phyloP scores from a whole-genome alignment of 2,113 vertebrate species.

The Crotalus helleri region DNA sequence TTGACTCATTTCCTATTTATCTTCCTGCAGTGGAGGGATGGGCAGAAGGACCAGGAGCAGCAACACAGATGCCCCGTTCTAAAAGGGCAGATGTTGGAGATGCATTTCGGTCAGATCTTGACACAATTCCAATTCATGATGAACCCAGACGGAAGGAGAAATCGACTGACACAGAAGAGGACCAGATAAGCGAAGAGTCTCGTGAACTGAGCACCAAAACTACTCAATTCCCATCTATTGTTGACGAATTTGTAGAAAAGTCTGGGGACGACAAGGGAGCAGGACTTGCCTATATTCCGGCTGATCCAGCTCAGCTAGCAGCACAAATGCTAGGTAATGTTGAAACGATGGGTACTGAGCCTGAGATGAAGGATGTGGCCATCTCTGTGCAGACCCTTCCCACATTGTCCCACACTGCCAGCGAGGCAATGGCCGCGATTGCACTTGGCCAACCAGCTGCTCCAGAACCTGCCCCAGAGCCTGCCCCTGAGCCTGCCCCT shows the following conservation, averaged over 20 bases:
- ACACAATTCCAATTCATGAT: not conserved
- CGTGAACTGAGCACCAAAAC: constrained; percentile 39
- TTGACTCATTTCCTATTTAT: not conserved
- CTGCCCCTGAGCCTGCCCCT: not conserved
- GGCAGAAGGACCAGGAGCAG: constrained; percentile 42
- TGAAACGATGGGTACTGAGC: constrained; percentile 36
- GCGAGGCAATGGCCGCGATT: constrained; percentile 6
- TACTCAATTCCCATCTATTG: constrained; percentile 49
- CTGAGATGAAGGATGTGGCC: constrained; percentile 66
- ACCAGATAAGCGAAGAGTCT: constrained; percentile 34
- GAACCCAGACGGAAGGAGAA: constrained; percentile 49
- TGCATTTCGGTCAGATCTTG: not conserved
- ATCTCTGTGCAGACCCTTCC: constrained; percentile 53
- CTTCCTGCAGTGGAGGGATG: constrained; percentile 55
- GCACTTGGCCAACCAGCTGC: not conserved
- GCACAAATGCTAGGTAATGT: constrained; percentile 60
- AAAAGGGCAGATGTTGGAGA: constrained; percentile 44
- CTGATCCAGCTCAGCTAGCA: constrained; percentile 62
- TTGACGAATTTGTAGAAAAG: not conserved
- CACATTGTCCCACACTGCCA: constrained; percentile 6
- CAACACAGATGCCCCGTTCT: not conserved
- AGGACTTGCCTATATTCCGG: constrained; percentile 54
- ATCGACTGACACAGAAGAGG: constrained; percentile 58
- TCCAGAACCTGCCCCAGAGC: not conserved
- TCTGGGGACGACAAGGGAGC: constrained; percentile 16